phyloP scores from a whole-genome alignment of 2,113 vertebrate genomes.

The Cephalophus harveyi region DNA sequence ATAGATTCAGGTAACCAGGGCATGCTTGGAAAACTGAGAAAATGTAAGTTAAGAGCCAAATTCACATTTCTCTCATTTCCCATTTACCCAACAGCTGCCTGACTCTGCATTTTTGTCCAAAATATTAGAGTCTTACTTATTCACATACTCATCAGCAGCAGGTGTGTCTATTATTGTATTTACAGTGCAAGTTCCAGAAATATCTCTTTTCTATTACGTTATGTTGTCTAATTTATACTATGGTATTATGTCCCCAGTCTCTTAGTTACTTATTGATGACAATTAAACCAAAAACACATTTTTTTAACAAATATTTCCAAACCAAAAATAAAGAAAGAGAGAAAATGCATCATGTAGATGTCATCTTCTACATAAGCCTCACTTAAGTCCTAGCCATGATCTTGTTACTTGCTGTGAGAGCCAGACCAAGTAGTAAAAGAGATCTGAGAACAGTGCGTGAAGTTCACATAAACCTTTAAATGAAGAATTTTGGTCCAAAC shows the following conservation, averaged over 20 bases:
- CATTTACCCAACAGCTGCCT: neutral
- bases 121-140: neutral
- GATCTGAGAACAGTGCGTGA: neutral
- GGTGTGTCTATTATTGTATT: neutral
- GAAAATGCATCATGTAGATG: neutral
- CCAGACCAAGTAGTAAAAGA: neutral
- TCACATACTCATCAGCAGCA: neutral
- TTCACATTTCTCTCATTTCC: neutral
- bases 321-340: neutral
- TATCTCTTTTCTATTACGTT: neutral
- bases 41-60: neutral
- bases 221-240: neutral
- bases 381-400: neutral
- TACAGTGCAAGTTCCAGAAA: neutral
- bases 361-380: neutral
- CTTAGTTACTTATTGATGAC: constrained; percentile 19
- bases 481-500: neutral
- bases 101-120: neutral
- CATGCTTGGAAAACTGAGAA: neutral
- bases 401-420: neutral
- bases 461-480: neutral
- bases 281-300: neutral
- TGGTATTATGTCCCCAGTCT: neutral
- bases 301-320: neutral
- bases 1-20: neutral